Evolutionary conservation across 1,140 invertebrate species (phyloP), one percentile per base, ranked within the genome.

Genomic region (Heterodera carotae): DNA sequence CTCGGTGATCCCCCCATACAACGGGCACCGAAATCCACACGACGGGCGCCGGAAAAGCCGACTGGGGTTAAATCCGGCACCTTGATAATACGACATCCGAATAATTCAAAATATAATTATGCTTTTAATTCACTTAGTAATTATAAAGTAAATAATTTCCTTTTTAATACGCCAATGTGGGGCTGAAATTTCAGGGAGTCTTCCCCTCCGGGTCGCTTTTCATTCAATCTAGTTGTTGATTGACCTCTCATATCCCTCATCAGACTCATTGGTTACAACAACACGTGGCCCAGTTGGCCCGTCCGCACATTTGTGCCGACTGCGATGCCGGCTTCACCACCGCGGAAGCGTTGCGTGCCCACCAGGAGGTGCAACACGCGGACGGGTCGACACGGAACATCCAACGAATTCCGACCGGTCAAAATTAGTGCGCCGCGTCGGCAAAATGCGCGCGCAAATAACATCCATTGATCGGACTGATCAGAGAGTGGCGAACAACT

Each of bases 291-390:
- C 69, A 67, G 29, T 67, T 70, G 33, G 60, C 66, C 5, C 82
- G 82, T 39, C 76, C 82, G 8, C 76, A 84, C 69, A 72, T 83
- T 39, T 83, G 82, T 59, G 31, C n/a, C 12, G 62, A 76, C 29
- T 83, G 82, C 69, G 82, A 83, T 66, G 82, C 82, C 34, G 82
- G 78, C 27, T 83, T 83, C 77, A 83, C 82, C 2, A 83, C 75
- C 34, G 68, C 68, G 48, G 64, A 60, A 77, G 59, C 72, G 73
- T 56, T 34, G 79, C 81, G 31, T 48, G 79, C 56, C n/a, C 34
- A 39, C 33, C 34, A 27, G 72, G 82, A 56, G 29, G 53, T 25
- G 29, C 70, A 76, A 66, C 70, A 43, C 78, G 80, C 33, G 27
- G 29, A n/a, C 4, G 18, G 76, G 10, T 33, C 27, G 53, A 25